phyloP scores from a whole-genome alignment of 2,113 vertebrate genomes.

The Rostratula benghalensis region DNA sequence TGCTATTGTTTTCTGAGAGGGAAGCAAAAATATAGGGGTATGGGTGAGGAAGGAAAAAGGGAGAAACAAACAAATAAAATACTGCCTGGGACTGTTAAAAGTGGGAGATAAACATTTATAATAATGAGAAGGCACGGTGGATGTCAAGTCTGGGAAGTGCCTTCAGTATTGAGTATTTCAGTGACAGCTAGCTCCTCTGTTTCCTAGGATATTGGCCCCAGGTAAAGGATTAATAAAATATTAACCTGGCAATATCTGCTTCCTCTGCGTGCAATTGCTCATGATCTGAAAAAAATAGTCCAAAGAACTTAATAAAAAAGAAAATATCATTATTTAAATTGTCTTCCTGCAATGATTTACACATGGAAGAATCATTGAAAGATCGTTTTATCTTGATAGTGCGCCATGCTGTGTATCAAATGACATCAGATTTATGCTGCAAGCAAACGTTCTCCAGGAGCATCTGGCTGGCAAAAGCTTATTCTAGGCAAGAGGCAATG shows the following conservation, averaged over 20 bases:
- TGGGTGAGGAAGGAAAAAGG: not conserved
- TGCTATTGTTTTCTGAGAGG: not conserved
- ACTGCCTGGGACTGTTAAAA: not conserved
- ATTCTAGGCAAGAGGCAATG: slow-evolving; percentile 14
- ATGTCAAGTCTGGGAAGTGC: not conserved
- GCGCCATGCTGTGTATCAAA: not conserved
- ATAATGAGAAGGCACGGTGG: not conserved
- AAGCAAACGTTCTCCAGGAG: slow-evolving; percentile 17
- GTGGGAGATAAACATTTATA: not conserved
- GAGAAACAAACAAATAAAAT: not conserved
- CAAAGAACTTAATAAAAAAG: not conserved
- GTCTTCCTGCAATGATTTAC: not conserved
- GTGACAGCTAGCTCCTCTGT: not conserved
- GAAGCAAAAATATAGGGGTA: not conserved
- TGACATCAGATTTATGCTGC: not conserved
- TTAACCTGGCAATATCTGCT: not conserved
- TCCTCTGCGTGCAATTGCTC: not conserved
- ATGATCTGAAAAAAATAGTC: not conserved
- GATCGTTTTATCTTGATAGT: slow-evolving; percentile 8
- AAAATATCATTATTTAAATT: slow-evolving; percentile 1
- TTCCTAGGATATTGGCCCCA: not conserved
- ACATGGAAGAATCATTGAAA: not conserved
- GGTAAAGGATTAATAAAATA: slow-evolving; percentile 12
- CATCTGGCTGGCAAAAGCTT: not conserved
- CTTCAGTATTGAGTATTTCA: not conserved